Conservation (phyloP, 1,140 invertebrate species). For the Hestina assimilis region DNA sequence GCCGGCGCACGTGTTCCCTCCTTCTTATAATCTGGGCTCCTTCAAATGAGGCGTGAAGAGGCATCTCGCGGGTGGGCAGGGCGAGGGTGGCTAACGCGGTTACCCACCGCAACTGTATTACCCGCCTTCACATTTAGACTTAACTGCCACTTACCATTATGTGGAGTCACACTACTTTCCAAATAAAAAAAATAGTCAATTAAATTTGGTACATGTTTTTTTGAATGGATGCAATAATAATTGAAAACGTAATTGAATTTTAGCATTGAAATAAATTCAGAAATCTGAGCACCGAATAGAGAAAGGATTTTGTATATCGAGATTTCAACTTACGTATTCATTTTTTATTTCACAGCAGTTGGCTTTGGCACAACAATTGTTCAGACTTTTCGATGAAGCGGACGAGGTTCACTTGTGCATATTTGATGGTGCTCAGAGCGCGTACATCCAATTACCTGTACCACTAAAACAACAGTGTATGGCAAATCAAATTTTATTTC, state of each 20-base stretch:
- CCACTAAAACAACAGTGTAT: constrained; percentile 29
- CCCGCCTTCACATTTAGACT: no score
- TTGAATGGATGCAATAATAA: no score
- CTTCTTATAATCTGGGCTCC: no score
- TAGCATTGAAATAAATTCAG: constrained; percentile 14
- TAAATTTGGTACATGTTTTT: no score
- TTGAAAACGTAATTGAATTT: constrained; percentile 4
- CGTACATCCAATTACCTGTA: constrained; percentile 40
- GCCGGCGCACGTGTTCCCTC: no score
- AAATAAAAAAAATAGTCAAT: no score
- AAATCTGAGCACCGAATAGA: constrained; percentile 1
- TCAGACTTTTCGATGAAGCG: constrained; percentile 38
- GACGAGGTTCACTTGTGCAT: constrained; percentile 40
- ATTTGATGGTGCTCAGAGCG: constrained; percentile 36
- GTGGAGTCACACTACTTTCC: no score
- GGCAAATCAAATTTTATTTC: constrained; percentile 10
- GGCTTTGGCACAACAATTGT: constrained; percentile 47
- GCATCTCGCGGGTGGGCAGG: no score
- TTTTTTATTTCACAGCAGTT: constrained; percentile 44
- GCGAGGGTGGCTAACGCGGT: no score
- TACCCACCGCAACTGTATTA: no score
- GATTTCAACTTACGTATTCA: constrained; percentile 35
- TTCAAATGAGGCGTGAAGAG: no score
- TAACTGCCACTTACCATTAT: no score
- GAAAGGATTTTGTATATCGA: constrained; percentile 15